Base-by-base conservation (phyloP, 1,140 invertebrate species). In the Drosophila kikkawai region DNA sequence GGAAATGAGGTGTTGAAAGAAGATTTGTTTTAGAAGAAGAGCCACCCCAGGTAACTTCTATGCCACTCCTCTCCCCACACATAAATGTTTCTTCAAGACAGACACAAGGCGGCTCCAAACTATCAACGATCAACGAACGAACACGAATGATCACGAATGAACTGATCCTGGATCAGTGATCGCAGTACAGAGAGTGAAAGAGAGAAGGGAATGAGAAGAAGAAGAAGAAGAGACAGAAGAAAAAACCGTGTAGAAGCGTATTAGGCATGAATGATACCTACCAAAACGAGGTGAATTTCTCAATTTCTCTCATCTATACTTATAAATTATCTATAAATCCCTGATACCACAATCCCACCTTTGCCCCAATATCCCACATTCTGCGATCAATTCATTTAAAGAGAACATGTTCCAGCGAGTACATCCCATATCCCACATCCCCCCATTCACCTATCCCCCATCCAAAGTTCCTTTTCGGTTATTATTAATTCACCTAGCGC, bases 41-140 rank as follows among this genome's bases (percentile, higher is more conserved):
- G 42, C 56, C 75, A 77, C 81, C 65, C 84, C 84, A 88, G 84
- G 84, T 88, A 88, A 88, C 84, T 90, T 78, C 84, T 88, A 84
- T 80, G 84, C 77, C 85, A 82, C 78, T 66, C 26, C 44, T 48
- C 74, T 65, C 68, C 80, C 55, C 59, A 75, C 59, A 74, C 84
- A 84, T 82, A 90, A 68, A 88, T 88, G 77, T 88, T 90, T 88
- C 84, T 88, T 84, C 84, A 88, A 68, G 66, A 88, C 84, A 88
- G 84, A 87, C 65, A 82, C 68, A 19, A 17, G 26, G 15, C 29
- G 41, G 9, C 75, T 5, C 26, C 26, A 29, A 61, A 63, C 45
- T 42, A 66, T 41, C 57, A 75, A 58, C 45, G 60, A 66, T 42
- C 57, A 75, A 67, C 68, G 48, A 77, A 71, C 32, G 68, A 60